Evolutionary conservation across 2,888 invertebrate genomes (phyloP).

Genomic region (Zonitis immaculata): DNA sequence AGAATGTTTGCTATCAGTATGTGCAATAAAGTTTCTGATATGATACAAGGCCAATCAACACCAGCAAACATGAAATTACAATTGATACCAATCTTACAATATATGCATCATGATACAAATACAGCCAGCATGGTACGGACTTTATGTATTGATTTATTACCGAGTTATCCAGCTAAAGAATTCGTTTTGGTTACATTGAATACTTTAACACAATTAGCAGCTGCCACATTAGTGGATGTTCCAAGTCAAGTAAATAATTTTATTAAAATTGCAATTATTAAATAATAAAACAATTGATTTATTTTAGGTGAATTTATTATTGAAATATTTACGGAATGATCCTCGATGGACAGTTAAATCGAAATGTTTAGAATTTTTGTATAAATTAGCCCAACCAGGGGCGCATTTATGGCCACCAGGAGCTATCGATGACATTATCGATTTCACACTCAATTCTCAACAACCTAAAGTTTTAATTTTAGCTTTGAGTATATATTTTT

Average conservation of each 20-base stretch:
- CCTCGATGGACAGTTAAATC: slow-evolving; percentile 66
- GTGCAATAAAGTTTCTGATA: slow-evolving; percentile 91
- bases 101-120: slow-evolving; percentile 80
- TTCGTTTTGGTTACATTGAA: slow-evolving; percentile 78
- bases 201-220: slow-evolving; percentile 82
- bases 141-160: slow-evolving; percentile 67
- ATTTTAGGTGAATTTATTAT: slow-evolving; percentile 54
- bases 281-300: background rate
- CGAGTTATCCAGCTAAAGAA: slow-evolving; percentile 73
- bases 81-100: slow-evolving; percentile 83
- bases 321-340: slow-evolving; percentile 65
- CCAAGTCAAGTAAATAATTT: slow-evolving; percentile 68
- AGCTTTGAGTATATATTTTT: slow-evolving; percentile 33
- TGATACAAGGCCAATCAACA: slow-evolving; percentile 90
- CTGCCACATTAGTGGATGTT: slow-evolving; percentile 84
- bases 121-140: slow-evolving; percentile 64
- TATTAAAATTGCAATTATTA: background rate
- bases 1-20: slow-evolving; percentile 94
- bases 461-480: slow-evolving; percentile 39
- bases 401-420: slow-evolving; percentile 75
- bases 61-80: slow-evolving; percentile 88
- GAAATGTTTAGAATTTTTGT: slow-evolving; percentile 62
- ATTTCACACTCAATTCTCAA: slow-evolving; percentile 41
- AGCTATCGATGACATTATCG: slow-evolving; percentile 43
- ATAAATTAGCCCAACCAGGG: slow-evolving; percentile 65